Percentiles rank a stretch among this genome's conserved stretches.
phyloP scores from a whole-genome alignment of 2,797 vertebrate genomes.

The Buphagus erythrorhynchus region DNA sequence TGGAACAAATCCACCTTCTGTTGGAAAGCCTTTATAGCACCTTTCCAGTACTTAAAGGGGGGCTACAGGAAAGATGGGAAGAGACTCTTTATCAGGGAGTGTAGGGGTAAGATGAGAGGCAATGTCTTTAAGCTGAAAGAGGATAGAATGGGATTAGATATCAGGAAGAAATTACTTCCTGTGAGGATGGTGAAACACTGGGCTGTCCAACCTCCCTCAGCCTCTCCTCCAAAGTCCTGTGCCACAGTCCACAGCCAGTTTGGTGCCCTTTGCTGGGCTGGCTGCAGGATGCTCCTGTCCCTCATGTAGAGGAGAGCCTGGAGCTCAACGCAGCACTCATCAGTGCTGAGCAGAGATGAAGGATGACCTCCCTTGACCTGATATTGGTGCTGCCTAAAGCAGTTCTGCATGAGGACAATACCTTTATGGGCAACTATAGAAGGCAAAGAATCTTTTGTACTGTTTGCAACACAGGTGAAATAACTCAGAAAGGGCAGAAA shows the following conservation, averaged over 20 bases:
- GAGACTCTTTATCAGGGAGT: neutral
- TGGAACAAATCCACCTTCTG: neutral
- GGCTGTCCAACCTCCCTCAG: neutral
- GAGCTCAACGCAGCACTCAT: neutral
- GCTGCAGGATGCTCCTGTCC: neutral
- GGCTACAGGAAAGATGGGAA: neutral
- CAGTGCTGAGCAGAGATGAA: neutral
- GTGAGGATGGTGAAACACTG: neutral
- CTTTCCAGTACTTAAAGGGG: neutral
- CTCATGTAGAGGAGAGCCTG: neutral
- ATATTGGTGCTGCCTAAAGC: neutral
- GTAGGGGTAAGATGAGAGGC: fast-evolving
- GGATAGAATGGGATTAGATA: neutral
- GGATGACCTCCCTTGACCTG: neutral
- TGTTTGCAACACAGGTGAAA: neutral
- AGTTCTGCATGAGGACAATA: neutral
- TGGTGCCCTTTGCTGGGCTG: neutral
- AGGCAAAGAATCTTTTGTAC: neutral
- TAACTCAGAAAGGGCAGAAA: neutral
- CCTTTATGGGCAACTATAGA: neutral
- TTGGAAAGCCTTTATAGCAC: neutral
- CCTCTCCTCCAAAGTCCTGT: neutral
- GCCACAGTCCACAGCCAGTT: neutral
- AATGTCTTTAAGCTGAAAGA: neutral
- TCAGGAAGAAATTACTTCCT: neutral